Percentiles rank a stretch among this genome's conserved stretches.
Conservation (phyloP, 2,797 vertebrate species). For the Syndactyla subalaris region DNA sequence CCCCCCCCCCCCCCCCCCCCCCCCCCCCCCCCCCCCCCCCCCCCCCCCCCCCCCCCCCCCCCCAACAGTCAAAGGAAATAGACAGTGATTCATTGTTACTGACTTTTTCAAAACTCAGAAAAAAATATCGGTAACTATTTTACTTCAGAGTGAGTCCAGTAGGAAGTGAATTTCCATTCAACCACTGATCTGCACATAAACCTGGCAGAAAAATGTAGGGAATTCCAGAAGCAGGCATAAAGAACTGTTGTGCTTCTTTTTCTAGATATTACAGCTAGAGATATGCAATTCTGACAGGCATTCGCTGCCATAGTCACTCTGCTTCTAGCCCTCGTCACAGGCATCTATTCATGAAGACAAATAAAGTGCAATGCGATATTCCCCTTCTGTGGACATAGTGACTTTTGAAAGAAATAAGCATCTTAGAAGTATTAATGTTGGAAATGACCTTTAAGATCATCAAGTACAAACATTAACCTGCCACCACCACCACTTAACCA, state of each 20-base stretch:
- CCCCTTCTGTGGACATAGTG: background rate
- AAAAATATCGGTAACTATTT: background rate
- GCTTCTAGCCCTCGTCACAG: background rate
- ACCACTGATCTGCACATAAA: background rate
- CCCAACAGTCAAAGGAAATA: background rate
- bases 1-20: no score
- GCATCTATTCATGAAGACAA: background rate
- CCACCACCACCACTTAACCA: background rate
- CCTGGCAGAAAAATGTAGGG: background rate
- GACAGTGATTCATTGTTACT: background rate
- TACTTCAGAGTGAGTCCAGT: background rate
- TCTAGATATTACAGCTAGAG: background rate
- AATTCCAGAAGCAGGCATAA: background rate
- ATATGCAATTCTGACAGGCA: background rate
- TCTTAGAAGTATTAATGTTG: background rate
- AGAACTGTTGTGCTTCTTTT: background rate
- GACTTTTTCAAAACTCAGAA: background rate
- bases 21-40: no score
- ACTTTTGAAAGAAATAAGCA: background rate
- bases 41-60: no score
- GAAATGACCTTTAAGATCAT: background rate
- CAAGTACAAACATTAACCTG: background rate
- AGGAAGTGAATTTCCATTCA: background rate
- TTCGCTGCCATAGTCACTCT: background rate
- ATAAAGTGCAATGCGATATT: background rate